Conservation (phyloP, 2,888 invertebrate genomes). For the Ornithoptera alexandrae region DNA sequence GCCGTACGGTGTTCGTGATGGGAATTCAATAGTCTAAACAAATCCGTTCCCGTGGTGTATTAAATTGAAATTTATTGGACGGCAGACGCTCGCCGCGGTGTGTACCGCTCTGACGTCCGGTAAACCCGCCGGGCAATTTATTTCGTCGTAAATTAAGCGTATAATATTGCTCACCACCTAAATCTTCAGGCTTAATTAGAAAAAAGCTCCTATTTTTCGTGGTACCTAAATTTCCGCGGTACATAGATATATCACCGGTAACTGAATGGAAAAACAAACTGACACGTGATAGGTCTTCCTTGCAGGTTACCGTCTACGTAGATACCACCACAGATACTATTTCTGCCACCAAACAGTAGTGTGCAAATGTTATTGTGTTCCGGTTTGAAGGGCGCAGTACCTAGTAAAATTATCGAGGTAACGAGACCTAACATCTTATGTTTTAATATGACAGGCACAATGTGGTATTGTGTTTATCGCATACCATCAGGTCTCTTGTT, state of each 20-base stretch:
- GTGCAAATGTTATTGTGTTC: no score
- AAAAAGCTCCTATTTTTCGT: constrained; percentile 12
- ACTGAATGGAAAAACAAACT: not conserved
- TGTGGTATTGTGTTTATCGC: no score
- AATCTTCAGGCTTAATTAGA: constrained; percentile 29
- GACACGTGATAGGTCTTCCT: no score
- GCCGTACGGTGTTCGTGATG: constrained; percentile 12
- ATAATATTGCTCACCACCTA: constrained; percentile 25
- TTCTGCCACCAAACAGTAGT: no score
- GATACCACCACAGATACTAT: no score
- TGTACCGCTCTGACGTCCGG: constrained; percentile 13
- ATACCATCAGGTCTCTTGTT: no score
- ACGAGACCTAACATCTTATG: no score
- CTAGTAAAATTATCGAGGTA: no score
- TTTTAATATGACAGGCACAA: no score
- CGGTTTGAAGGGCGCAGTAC: no score
- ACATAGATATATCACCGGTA: constrained; percentile 7
- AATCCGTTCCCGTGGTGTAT: constrained; percentile 21
- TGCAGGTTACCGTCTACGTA: no score
- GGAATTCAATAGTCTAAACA: constrained; percentile 26
- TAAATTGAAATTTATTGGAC: constrained; percentile 28
- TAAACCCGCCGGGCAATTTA: constrained; percentile 21
- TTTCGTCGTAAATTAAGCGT: constrained; percentile 27
- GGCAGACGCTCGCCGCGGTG: constrained; percentile 12
- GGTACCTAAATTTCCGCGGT: not conserved